phyloP scores from a whole-genome alignment of 2,113 vertebrate species.

The Carollia perspicillata region DNA sequence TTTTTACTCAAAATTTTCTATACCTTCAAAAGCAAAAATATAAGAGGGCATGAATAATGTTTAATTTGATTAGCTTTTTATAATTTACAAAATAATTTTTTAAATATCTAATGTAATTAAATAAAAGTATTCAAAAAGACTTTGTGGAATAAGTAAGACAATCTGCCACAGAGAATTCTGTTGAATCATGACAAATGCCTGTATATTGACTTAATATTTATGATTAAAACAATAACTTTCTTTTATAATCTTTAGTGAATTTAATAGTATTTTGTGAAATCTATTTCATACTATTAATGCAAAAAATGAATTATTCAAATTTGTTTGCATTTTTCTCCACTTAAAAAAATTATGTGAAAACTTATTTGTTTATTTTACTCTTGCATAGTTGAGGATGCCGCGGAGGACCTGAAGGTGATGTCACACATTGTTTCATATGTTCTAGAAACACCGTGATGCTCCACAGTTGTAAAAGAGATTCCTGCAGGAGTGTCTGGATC shows the following conservation, averaged over 20 bases:
- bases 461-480: not conserved
- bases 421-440: not conserved
- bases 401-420: not conserved
- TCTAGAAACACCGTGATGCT: not conserved
- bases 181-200: not conserved
- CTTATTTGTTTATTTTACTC: not conserved
- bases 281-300: not conserved
- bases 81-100: not conserved
- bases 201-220: not conserved
- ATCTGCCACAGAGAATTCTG: not conserved
- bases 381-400: not conserved
- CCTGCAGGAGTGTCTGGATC: not conserved
- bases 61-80: not conserved
- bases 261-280: not conserved
- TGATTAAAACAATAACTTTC: not conserved
- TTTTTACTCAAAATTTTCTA: constrained; percentile 27
- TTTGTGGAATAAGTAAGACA: not conserved
- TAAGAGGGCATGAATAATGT: not conserved
- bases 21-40: not conserved
- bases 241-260: constrained; percentile 10
- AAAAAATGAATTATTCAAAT: not conserved
- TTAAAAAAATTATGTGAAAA: not conserved
- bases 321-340: not conserved
- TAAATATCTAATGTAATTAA: not conserved
- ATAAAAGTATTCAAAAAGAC: not conserved